phyloP scores from a whole-genome alignment of 2,797 vertebrate genomes.

The Mormyrops boulengeri region DNA sequence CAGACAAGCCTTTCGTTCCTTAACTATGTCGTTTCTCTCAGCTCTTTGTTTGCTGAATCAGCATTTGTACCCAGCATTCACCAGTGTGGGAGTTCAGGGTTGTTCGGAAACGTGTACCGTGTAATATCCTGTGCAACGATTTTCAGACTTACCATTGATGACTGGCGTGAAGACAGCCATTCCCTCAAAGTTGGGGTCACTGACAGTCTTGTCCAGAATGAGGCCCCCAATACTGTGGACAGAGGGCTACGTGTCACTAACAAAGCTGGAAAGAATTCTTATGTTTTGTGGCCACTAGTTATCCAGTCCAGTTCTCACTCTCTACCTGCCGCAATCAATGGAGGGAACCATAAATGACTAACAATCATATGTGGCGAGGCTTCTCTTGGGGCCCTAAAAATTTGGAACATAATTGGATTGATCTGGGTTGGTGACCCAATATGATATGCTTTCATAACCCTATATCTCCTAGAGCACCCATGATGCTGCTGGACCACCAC shows the following conservation, averaged over 20 bases:
- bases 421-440: not conserved
- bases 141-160: conserved; percentile 69
- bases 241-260: not conserved
- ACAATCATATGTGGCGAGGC: not conserved
- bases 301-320: not conserved
- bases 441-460: not conserved
- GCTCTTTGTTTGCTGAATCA: not conserved
- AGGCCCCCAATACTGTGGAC: conserved; percentile 74
- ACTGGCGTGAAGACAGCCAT: conserved; percentile 83
- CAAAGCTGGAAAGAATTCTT: not conserved
- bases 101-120: not conserved
- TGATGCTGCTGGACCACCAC: not conserved
- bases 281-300: not conserved
- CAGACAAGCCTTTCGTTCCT: not conserved
- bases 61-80: not conserved
- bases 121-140: not conserved
- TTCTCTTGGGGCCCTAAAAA: not conserved
- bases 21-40: not conserved
- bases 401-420: not conserved
- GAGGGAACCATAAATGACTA: not conserved
- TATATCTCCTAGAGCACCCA: not conserved
- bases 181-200: conserved; percentile 67
- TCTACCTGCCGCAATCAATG: not conserved
- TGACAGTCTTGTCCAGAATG: conserved; percentile 78
- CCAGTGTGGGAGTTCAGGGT: not conserved